Evolutionary conservation across 2,888 invertebrate species (phyloP), one percentile per base, ranked within the genome.

Genomic region (Stenurella melanura): DNA sequence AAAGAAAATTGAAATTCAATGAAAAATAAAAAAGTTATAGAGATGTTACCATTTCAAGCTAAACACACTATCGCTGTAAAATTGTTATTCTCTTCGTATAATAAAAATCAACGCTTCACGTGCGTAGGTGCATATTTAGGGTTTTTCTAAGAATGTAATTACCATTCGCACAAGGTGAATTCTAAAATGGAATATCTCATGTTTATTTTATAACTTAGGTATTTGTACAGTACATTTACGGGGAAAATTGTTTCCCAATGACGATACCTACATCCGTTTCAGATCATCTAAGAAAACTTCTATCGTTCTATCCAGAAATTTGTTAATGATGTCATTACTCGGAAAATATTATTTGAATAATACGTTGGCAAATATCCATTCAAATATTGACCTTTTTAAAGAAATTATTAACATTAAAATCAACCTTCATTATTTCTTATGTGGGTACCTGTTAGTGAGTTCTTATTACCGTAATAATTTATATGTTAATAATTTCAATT

Each of bases 71-170:
- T n/a, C n/a, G n/a, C n/a, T n/a, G 21, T 26, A 26, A 26, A 26
- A 26, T 26, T 26, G 4, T 26, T 26, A 26, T 26, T 26, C 21
- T 26, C 21, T 26, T 26, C 21, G 21, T 26, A 26, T 26, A 26
- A 26, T 4, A 26, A 26, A 26, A 1, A 4, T 26, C 21, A 26
- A 26, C 21, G 21, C 4, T 4, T 26, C 21, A 26, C 21, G 30
- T 18, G 4, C n/a, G 18, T 17, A 34, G 30, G 30, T 34, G 60
- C 5, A n/a, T 61, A 18, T 61, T 26, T 61, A 30, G 61, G 61
- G 26, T 30, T 61, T 61, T 61, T 15, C 61, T 61, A 15, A 34
- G 21, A 30, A 61, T 11, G 9, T 42, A 50, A 50, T 50, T 61
- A 17, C 17, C 3, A 61, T 61, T n/a, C 61, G 17, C 15, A 9